Evolutionary conservation across 2,888 invertebrate species (phyloP), one percentile per base, ranked within the genome.

Genomic region (Heterodera filipjevi): DNA sequence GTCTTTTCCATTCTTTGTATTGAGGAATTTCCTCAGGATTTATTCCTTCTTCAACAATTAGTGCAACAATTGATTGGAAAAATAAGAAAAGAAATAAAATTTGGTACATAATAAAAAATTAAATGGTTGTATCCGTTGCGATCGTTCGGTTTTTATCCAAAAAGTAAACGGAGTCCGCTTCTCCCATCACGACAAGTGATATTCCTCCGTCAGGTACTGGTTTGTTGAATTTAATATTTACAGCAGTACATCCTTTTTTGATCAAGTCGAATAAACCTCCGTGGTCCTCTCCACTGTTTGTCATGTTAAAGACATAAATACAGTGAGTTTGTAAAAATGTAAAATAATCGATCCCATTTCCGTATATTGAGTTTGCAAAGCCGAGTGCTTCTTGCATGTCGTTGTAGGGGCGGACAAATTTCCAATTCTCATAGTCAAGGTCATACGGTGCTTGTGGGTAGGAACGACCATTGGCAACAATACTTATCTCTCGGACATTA

Each of bases 271-370:
- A 77, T 39, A 22, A 22, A 6, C 44, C 35, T 3, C 70, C 33
- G 10, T 77, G 32, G 39, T 77, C 71, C 1, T 77, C 77, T 22
- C 35, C 39, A 8, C 68, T 68, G 44, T 77, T 77, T 32, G 77
- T 77, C 39, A 77, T 32, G 35, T 77, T 77, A 27, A 71, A 77
- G 3, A 77, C 77, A 75, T 35, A 77, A 39, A 77, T 77, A 12
- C 68, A 49, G 22, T 71, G 44, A 3, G 35, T 44, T 3, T 3
- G 6, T 16, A 8, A 5, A 72, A 39, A 72, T 8, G 16, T 3
- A 6, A 35, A 8, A 8, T 35, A 39, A 35, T 33, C 22, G 2
- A 72, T 72, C 22, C 72, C 72, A 72, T 72, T 72, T 32, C 39
- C 59, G 22, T 72, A 49, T 3, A 12, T 19, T 3, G 53, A 53